Percentiles rank a stretch among this genome's conserved stretches.
Evolutionary conservation across 1,140 invertebrate genomes (phyloP).

Genomic region (Drosophila miranda): DNA sequence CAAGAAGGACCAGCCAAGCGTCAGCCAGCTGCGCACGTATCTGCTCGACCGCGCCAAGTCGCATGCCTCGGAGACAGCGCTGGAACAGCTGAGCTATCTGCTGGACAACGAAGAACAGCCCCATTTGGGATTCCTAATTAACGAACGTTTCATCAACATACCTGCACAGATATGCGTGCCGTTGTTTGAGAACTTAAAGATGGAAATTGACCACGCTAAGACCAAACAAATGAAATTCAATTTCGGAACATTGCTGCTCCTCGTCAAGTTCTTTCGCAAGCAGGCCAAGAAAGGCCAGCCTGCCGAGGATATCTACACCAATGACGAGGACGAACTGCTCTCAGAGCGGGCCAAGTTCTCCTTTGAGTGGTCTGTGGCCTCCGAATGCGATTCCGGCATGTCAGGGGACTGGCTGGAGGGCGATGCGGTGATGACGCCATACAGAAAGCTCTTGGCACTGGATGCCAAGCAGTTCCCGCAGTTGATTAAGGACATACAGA

Average conservation of each 20-base stretch:
- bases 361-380: slow-evolving; percentile 89
- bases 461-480: slow-evolving; percentile 85
- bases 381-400: slow-evolving; percentile 87
- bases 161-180: slow-evolving; percentile 92
- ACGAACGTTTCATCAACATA: slow-evolving; percentile 94
- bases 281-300: slow-evolving; percentile 81
- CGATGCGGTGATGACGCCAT: slow-evolving; percentile 87
- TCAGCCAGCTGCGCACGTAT: slow-evolving; percentile 86
- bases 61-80: slow-evolving; percentile 83
- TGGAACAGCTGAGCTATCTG: slow-evolving; percentile 35
- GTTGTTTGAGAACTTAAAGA: slow-evolving; percentile 88
- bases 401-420: slow-evolving; percentile 88
- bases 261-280: slow-evolving; percentile 90
- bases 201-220: slow-evolving; percentile 89
- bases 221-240: slow-evolving; percentile 89
- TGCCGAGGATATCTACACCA: slow-evolving; percentile 86
- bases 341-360: slow-evolving; percentile 85
- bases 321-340: slow-evolving; percentile 91
- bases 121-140: slow-evolving; percentile 88
- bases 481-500: slow-evolving; percentile 83
- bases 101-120: slow-evolving; percentile 82
- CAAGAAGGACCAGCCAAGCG: slow-evolving; percentile 87
- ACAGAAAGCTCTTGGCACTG: slow-evolving; percentile 87
- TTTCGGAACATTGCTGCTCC: slow-evolving; percentile 90
- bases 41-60: slow-evolving; percentile 85